phyloP scores from a whole-genome alignment of 2,113 vertebrate species.

The Coracopsis vasa region DNA sequence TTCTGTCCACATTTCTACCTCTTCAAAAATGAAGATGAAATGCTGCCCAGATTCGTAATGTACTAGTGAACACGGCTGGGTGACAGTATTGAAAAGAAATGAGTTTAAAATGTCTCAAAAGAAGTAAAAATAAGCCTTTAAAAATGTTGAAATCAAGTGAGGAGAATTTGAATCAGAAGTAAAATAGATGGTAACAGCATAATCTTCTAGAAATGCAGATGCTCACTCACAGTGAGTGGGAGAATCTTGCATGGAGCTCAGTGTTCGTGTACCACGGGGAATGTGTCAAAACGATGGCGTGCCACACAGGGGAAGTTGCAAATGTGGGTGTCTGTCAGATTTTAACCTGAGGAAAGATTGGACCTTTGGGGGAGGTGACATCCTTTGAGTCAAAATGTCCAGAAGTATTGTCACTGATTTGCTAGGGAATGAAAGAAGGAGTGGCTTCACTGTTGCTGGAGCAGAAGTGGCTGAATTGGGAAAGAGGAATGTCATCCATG shows the following conservation, averaged over 20 bases:
- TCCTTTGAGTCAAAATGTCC: constrained; percentile 18
- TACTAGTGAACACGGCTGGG: neutral
- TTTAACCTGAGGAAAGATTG: neutral
- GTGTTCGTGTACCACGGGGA: constrained; percentile 21
- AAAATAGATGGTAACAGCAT: constrained; percentile 30
- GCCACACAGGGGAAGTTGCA: constrained; percentile 4
- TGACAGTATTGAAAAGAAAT: neutral
- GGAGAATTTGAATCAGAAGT: constrained; percentile 52
- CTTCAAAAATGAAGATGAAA: neutral
- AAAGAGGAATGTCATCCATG: neutral
- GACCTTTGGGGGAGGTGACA: neutral
- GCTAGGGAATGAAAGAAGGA: neutral
- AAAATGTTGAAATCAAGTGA: constrained; percentile 11
- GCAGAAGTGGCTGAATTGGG: neutral
- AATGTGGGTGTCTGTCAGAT: constrained; percentile 35
- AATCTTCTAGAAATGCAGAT: constrained; percentile 40
- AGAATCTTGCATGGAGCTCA: constrained; percentile 34
- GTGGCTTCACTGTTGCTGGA: neutral
- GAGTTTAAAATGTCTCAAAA: constrained; percentile 7
- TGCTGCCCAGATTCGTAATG: neutral
- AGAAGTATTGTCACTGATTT: neutral
- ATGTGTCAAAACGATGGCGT: neutral
- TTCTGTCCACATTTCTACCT: neutral
- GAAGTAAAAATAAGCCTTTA: constrained; percentile 43
- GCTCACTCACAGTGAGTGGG: constrained; percentile 61